Evolutionary conservation across 1,140 invertebrate species (phyloP), one percentile per base, ranked within the genome.

Genomic region (Drosophila gunungcola): DNA sequence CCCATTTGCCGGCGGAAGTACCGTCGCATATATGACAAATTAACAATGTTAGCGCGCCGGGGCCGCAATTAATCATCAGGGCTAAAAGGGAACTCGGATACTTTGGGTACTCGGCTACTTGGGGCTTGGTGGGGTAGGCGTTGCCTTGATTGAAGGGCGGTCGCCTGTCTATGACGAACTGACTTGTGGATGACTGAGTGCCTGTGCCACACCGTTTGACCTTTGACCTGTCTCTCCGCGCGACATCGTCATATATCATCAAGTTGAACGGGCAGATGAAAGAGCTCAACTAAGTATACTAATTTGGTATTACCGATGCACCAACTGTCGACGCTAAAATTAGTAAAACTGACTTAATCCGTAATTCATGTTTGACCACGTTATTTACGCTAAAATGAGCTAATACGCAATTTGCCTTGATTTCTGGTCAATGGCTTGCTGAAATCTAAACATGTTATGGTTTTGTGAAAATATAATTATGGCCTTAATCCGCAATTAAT

Each of bases 1-100:
- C 53, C 41, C 60, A 29, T 61, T 60, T 62, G 72, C 46, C 63
- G 61, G 41, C 72, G 72, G 45, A 67, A 63, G 72, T 67, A 55
- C 51, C 70, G 46, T 82, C 67, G 80, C 82, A 83, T 73, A 67
- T 89, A 88, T 89, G 83, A 88, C 79, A 88, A 88, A 88, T 88
- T 88, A 88, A 88, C 83, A 82, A 80, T 83, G 84, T 88, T 79
- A 88, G 86, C 81, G 73, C 73, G 65, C 83, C 78, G 64, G 73
- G 51, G 61, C 64, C 79, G 58, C 79, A 88, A 86, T 88, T 89
- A 89, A 88, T 88, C 83, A 88, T 88, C 63, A 52, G 56, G 54
- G 58, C 62, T 34, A 51, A 46, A 29, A 41, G 27, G 52, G 32
- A 34, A 11, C 12, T 5, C 10, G 49, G 49, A 9, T 52, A 36